Percentiles rank a stretch among this genome's conserved stretches.
Conservation (phyloP, 2,888 invertebrate species). For the Tetragonisca angustula region DNA sequence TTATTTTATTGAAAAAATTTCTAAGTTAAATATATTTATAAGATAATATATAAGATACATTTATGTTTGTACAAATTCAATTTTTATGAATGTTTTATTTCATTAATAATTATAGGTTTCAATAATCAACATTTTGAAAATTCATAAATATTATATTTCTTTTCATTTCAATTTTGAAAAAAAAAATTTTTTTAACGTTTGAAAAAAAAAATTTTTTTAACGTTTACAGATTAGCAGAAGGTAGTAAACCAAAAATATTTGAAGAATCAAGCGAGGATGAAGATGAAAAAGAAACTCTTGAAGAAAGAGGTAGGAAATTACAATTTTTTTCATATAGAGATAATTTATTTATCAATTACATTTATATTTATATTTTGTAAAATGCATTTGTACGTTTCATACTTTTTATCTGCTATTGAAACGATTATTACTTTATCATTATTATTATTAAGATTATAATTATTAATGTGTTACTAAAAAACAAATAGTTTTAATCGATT, state of each 20-base stretch:
- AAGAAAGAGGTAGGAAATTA: slow-evolving; percentile 83
- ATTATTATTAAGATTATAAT: not conserved
- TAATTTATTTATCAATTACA: not conserved
- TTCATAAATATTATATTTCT: not conserved
- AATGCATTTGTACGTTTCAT: not conserved
- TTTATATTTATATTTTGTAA: not conserved
- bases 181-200: slow-evolving; percentile 12
- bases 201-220: slow-evolving; percentile 19
- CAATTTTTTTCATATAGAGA: not conserved
- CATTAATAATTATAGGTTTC: not conserved
- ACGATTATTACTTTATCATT: not conserved
- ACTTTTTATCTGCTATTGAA: not conserved
- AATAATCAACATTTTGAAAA: slow-evolving; percentile 2
- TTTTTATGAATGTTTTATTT: slow-evolving; percentile 4
- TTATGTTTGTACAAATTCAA: not conserved
- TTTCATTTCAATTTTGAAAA: not conserved
- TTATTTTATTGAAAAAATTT: not conserved
- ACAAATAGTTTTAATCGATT: not conserved
- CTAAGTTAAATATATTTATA: not conserved
- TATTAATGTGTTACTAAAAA: not conserved
- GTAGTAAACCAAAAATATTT: slow-evolving; percentile 84
- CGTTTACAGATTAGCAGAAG: slow-evolving; percentile 81
- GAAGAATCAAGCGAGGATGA: slow-evolving; percentile 82
- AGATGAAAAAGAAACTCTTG: slow-evolving; percentile 84
- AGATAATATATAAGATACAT: not conserved